phyloP scores from a whole-genome alignment of 1,140 invertebrate species.

The Brachionus manjavacas region DNA sequence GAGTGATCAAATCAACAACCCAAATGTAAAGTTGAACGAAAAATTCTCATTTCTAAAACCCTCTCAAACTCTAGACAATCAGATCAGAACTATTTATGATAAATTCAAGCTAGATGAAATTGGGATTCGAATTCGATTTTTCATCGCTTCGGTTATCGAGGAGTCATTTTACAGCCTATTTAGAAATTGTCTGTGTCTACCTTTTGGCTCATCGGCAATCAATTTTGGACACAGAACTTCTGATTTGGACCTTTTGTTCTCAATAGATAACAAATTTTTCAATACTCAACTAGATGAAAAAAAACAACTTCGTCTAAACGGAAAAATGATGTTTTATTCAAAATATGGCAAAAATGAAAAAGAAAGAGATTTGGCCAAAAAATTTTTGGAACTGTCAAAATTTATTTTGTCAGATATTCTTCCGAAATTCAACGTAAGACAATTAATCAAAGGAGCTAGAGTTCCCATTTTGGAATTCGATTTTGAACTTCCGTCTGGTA shows the following conservation, averaged over 20 bases:
- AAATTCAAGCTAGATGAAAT: neutral
- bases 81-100: slow-evolving; percentile 1
- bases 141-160: slow-evolving; percentile 25
- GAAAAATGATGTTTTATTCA: slow-evolving; percentile 32
- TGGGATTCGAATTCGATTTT: neutral
- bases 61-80: neutral
- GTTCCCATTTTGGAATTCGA: slow-evolving; percentile 38
- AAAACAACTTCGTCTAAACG: neutral
- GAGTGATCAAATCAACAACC: neutral
- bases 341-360: neutral
- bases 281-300: neutral
- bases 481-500: neutral
- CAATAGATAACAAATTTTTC: slow-evolving; percentile 9
- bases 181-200: slow-evolving; percentile 2
- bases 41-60: slow-evolving; percentile 18
- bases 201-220: slow-evolving; percentile 15
- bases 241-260: slow-evolving; percentile 30
- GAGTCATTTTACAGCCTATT: slow-evolving; percentile 20
- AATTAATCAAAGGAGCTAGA: slow-evolving; percentile 11
- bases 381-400: neutral
- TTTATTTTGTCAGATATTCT: slow-evolving; percentile 16
- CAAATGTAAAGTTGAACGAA: neutral
- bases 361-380: neutral
- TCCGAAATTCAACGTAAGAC: slow-evolving; percentile 22
- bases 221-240: slow-evolving; percentile 29